A percentile compares a stretch with the other conserved stretches of the same genome.
These are phyloP conservation scores for Ctenochaetus hawaiiensis DNA, from an alignment of 2,797 vertebrate genomes.

Conservation along the genomic window DNA sequence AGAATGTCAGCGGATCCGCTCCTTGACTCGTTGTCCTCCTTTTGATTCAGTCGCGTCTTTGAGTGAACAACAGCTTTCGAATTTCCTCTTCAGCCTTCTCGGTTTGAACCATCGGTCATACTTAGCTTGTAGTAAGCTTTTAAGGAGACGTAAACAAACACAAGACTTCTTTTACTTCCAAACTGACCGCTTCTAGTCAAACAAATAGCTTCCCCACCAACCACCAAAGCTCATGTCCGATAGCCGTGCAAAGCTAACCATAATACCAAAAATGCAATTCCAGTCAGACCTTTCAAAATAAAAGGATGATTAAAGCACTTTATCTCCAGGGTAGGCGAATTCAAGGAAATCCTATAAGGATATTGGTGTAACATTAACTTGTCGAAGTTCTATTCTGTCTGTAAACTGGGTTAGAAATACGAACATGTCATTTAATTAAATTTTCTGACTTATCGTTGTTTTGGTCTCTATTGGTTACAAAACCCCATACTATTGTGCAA, in stretches of 20 bases:
- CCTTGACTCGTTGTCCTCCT: background rate
- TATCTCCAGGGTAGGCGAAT: background rate
- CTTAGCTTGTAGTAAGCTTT: rapidly evolving
- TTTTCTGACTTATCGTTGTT: too few relatives aligned
- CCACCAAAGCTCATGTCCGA: background rate
- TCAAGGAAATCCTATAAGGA: too few relatives aligned
- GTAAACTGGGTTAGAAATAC: too few relatives aligned
- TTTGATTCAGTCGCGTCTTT: conserved; percentile 16
- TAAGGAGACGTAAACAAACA: rapidly evolving
- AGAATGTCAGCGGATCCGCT: background rate
- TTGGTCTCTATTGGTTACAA: background rate
- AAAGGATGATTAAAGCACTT: background rate
- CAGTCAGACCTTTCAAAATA: conserved; percentile 43
- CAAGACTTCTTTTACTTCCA: background rate
- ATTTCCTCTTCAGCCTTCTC: background rate
- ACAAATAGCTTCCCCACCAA: conserved; percentile 11
- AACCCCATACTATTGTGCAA: background rate
- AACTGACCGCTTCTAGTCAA: background rate
- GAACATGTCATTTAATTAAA: too few relatives aligned
- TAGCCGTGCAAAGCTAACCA: background rate
- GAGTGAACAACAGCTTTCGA: background rate
- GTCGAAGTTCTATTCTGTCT: too few relatives aligned
- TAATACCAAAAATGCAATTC: background rate
- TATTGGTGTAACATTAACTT: too few relatives aligned
- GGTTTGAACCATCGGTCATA: rapidly evolving